Conservation (phyloP, 2,888 invertebrate species). For the Melinopterus prodromus region DNA sequence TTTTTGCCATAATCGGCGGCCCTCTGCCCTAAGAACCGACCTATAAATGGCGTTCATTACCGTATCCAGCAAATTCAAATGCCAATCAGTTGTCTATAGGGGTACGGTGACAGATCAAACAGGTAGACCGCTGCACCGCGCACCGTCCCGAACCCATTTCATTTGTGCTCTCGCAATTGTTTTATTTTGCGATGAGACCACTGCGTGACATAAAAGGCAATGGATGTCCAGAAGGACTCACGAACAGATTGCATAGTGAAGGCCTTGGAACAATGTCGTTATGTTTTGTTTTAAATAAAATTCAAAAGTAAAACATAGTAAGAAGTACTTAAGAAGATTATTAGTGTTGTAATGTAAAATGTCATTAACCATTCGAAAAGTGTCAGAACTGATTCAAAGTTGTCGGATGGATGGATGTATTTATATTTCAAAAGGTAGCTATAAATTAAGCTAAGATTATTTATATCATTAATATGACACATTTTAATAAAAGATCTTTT, state of each 20-base stretch:
- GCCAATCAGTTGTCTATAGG: constrained; percentile 48
- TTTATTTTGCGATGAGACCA: not conserved
- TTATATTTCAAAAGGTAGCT: no score
- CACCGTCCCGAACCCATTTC: not conserved
- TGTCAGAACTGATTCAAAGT: no score
- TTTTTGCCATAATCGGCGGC: constrained; percentile 21
- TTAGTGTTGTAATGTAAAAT: no score
- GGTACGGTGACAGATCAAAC: not conserved
- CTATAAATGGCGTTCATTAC: constrained; percentile 54
- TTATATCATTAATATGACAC: no score
- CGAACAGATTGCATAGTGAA: not conserved
- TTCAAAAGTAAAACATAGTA: not conserved
- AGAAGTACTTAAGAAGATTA: no score
- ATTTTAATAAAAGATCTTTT: no score
- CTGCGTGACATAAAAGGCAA: not conserved
- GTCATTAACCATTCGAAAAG: no score
- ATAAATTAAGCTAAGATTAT: no score
- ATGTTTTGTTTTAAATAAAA: not conserved
- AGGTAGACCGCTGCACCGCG: not conserved
- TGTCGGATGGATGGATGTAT: no score
- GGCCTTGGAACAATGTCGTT: not conserved
- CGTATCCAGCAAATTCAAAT: constrained; percentile 55
- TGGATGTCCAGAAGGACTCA: not conserved
- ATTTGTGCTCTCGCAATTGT: not conserved
- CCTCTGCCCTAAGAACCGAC: constrained; percentile 37